These are phyloP conservation scores for Fragum whitleyi DNA, from an alignment of 2,888 invertebrate species.

Conservation along the genomic window DNA sequence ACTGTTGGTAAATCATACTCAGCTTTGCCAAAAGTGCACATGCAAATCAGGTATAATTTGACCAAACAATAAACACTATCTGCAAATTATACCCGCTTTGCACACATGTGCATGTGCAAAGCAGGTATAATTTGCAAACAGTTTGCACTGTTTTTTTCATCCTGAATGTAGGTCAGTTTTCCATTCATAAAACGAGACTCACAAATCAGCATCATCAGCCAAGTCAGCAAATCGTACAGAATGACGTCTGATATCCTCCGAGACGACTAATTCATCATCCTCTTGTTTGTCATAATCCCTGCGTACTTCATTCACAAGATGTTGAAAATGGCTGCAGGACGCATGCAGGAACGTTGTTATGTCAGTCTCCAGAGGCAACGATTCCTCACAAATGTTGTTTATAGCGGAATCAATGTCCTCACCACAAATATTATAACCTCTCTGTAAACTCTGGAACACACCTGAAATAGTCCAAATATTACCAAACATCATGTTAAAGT, in stretches of 20 bases:
- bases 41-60: too few species aligned
- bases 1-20: too few species aligned
- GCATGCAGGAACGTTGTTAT: slow-evolving; percentile 89
- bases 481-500: too few species aligned
- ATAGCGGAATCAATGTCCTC: slow-evolving; percentile 90
- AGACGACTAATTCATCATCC: slow-evolving; percentile 16
- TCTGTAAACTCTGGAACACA: slow-evolving; percentile 87
- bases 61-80: too few species aligned
- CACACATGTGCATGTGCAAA: too few species aligned
- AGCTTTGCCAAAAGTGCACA: too few species aligned
- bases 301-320: slow-evolving; percentile 67
- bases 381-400: slow-evolving; percentile 89
- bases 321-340: slow-evolving; percentile 82
- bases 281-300: slow-evolving; percentile 28
- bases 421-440: slow-evolving; percentile 87
- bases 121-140: too few species aligned
- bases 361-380: slow-evolving; percentile 88
- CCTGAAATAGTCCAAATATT: slow-evolving; percentile 64
- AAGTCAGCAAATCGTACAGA: slow-evolving; percentile 26
- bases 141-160: too few species aligned
- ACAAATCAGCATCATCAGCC: slow-evolving; percentile 20
- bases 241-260: neutral
- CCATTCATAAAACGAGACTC: too few species aligned
- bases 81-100: too few species aligned
- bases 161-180: too few species aligned